Conservation (phyloP, 2,113 vertebrate species). For the zebrafish (Danio rerio) region GRCz12tu NC_133185.1:9090001-9090500, state of each 20-base stretch:
- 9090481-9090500: neutral
- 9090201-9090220: neutral
- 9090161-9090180: slow-evolving; percentile 21
- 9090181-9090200: slow-evolving; percentile 30
- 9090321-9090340: slow-evolving; percentile 77
- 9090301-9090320: slow-evolving; percentile 65
- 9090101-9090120: slow-evolving; percentile 29
- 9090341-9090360: slow-evolving; percentile 68
- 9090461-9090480: slow-evolving; percentile 60
- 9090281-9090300: slow-evolving; percentile 75
- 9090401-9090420: slow-evolving; percentile 87
- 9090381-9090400: slow-evolving; percentile 76
- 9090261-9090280: slow-evolving; percentile 71
- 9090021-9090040: neutral
- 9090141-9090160: slow-evolving; percentile 21
- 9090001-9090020: neutral
- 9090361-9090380: slow-evolving; percentile 75
- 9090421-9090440: slow-evolving; percentile 90
- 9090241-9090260: neutral
- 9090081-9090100: neutral
- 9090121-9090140: neutral
- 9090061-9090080: neutral
- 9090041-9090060: slow-evolving; percentile 3
- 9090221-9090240: too few relatives aligned
- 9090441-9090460: slow-evolving; percentile 75